Conservation (phyloP, 2,888 invertebrate species). For the Leptogaster cylindrica region DNA sequence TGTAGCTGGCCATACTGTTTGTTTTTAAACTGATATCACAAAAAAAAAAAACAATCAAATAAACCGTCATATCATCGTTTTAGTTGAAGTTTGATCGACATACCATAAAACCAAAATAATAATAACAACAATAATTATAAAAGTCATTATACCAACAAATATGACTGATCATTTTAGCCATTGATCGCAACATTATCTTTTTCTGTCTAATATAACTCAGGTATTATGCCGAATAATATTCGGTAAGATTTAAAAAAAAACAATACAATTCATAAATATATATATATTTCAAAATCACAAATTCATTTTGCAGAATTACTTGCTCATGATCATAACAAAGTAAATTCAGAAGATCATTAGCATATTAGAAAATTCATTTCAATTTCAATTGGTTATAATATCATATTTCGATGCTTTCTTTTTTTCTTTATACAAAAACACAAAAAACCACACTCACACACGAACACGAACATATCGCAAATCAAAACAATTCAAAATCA, state of each 20-base stretch:
- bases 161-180: constrained; percentile 45
- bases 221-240: constrained; percentile 1
- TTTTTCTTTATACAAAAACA: constrained; percentile 53
- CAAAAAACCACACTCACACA: constrained; percentile 27
- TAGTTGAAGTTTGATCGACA: background rate
- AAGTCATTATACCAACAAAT: constrained; percentile 47
- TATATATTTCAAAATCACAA: background rate
- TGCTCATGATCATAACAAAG: background rate
- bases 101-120: background rate
- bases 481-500: constrained; percentile 4
- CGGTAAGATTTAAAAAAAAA: constrained; percentile 8
- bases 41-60: background rate
- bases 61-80: background rate
- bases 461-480: constrained; percentile 20
- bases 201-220: constrained; percentile 19
- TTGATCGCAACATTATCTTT: constrained; percentile 36
- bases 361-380: constrained; percentile 6
- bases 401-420: constrained; percentile 57
- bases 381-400: constrained; percentile 42
- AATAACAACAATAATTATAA: constrained; percentile 11
- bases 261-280: background rate
- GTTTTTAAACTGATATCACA: too few relatives aligned
- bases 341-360: constrained; percentile 2
- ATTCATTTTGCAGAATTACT: background rate
- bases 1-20: too few relatives aligned